Percentiles rank a stretch among this genome's conserved stretches.
phyloP scores from a whole-genome alignment of 2,888 invertebrate species.

The Mesorhabditis sp. region DNA sequence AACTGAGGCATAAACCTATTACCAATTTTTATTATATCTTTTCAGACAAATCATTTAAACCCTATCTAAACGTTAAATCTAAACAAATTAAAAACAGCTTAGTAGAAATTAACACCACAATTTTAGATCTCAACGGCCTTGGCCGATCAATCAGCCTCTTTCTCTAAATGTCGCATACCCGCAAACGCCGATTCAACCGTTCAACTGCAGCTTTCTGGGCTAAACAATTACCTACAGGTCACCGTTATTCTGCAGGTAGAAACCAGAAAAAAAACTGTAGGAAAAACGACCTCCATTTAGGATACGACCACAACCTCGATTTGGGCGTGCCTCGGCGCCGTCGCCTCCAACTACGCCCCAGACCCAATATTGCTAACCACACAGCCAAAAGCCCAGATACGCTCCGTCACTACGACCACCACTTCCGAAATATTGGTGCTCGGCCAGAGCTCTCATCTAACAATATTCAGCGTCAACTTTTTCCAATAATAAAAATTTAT shows the following conservation, averaged over 20 bases:
- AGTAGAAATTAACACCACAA: neutral
- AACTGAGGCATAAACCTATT: too few species aligned
- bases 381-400: neutral
- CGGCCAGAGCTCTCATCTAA: neutral
- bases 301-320: neutral
- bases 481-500: too few species aligned
- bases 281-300: neutral
- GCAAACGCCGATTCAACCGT: neutral
- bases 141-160: neutral
- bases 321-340: neutral
- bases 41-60: too few species aligned
- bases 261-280: neutral
- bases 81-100: neutral
- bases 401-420: neutral
- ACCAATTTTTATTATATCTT: too few species aligned
- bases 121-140: neutral
- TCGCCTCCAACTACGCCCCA: neutral
- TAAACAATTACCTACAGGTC: neutral
- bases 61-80: too few species aligned
- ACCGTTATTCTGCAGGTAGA: neutral
- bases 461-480: neutral
- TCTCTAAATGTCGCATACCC: neutral
- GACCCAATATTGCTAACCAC: too few species aligned
- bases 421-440: neutral
- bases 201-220: neutral